These are phyloP conservation scores for Gobius niger DNA, from an alignment of 2,113 vertebrate genomes.

Conservation along the genomic window DNA sequence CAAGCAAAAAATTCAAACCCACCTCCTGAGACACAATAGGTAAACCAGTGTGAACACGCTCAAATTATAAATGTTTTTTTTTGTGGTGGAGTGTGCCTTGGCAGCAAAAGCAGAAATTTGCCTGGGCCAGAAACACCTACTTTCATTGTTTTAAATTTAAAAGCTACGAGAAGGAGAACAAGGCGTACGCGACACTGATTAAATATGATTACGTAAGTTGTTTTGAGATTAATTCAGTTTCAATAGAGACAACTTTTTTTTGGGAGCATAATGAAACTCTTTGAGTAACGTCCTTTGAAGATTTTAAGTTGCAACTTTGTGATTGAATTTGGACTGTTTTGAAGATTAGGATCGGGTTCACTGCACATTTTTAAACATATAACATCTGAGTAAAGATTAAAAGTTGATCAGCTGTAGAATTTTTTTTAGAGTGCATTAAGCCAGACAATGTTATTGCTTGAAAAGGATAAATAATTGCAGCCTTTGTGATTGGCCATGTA, in stretches of 20 bases:
- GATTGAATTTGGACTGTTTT: too few species aligned
- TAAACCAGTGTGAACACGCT: conserved; percentile 16
- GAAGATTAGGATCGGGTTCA: too few species aligned
- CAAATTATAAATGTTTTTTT: conserved; percentile 10
- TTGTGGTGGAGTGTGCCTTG: conserved; percentile 8
- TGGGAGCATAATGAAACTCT: too few species aligned
- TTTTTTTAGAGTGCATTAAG: too few species aligned
- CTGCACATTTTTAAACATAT: too few species aligned
- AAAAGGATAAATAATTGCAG: too few species aligned
- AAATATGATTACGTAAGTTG: neutral
- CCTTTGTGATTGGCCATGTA: neutral
- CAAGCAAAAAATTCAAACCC: conserved; percentile 30
- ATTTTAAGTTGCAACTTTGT: too few species aligned
- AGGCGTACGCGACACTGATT: neutral
- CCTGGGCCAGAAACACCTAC: neutral
- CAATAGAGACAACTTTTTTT: too few species aligned
- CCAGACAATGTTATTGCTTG: too few species aligned
- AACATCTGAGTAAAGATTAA: too few species aligned
- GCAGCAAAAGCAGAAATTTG: conserved; percentile 7
- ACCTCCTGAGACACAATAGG: conserved; percentile 24
- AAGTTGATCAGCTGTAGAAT: too few species aligned
- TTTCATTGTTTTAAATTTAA: conserved; percentile 9
- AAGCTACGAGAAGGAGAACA: neutral
- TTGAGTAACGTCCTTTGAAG: too few species aligned
- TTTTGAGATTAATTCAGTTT: neutral